Percentiles rank a stretch among this genome's conserved stretches.
Evolutionary conservation across 64 coral and sea anemone genomes (phyloP).

Genomic region (Cladopsammia gracilis): DNA sequence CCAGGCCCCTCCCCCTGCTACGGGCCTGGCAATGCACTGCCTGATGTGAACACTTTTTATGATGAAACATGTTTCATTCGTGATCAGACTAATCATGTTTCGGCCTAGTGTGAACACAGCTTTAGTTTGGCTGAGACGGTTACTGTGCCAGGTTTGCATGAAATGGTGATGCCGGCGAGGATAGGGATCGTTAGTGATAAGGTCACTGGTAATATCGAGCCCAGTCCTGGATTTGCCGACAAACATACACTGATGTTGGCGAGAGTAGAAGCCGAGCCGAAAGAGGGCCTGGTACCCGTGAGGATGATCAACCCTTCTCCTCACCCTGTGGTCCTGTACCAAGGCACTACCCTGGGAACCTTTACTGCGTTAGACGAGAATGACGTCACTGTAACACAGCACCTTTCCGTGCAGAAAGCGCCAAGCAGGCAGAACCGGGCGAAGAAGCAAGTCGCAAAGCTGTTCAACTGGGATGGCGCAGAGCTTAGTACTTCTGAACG

Average conservation of each 20-base stretch:
- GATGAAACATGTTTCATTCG: no score
- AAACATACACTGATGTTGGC: conserved; percentile 1
- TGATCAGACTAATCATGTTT: no score
- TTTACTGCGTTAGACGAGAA: not conserved
- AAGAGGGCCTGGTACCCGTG: conserved; percentile 29
- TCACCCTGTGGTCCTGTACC: conserved; percentile 26
- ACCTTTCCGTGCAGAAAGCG: no score
- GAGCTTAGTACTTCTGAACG: not conserved
- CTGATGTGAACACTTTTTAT: no score
- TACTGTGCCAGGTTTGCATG: conserved; percentile 58
- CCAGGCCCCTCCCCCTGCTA: no score
- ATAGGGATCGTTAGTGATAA: not conserved
- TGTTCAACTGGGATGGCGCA: conserved; percentile 33
- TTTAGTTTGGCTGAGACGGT: conserved; percentile 62
- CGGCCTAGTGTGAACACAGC: no score
- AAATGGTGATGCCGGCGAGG: conserved; percentile 50
- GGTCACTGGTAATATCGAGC: not conserved
- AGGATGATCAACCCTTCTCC: conserved; percentile 52
- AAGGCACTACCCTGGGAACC: conserved; percentile 13
- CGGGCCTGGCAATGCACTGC: no score
- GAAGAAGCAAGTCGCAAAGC: not conserved
- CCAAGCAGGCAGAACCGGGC: not conserved
- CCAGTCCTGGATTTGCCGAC: conserved; percentile 1
- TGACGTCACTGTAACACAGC: no score
- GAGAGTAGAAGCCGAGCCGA: conserved; percentile 4